These are phyloP conservation scores for Lycaon pictus DNA, from an alignment of 2,113 vertebrate genomes.

Conservation along the genomic window DNA sequence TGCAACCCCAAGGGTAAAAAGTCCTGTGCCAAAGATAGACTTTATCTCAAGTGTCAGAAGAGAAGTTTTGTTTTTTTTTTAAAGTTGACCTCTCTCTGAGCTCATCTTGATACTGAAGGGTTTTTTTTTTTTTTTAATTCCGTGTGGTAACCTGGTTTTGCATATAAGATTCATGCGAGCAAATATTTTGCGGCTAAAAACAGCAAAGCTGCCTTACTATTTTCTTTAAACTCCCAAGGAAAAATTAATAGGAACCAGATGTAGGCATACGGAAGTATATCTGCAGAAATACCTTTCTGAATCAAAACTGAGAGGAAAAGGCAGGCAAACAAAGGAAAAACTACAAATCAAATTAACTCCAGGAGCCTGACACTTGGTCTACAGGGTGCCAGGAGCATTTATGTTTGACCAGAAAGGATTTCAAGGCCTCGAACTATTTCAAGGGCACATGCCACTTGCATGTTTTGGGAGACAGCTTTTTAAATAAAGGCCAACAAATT, in stretches of 20 bases:
- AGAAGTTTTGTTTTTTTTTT: neutral
- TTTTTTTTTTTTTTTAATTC: neutral
- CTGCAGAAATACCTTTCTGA: neutral
- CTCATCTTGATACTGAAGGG: neutral
- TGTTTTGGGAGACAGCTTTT: neutral
- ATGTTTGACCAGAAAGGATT: conserved; percentile 1
- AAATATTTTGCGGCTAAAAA: neutral
- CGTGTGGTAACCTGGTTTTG: neutral
- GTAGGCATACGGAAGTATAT: neutral
- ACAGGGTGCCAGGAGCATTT: neutral
- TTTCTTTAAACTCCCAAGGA: neutral
- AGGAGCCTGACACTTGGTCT: neutral
- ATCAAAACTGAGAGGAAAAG: conserved; percentile 13
- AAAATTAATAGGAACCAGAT: conserved; percentile 13
- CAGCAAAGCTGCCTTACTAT: neutral
- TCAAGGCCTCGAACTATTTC: neutral
- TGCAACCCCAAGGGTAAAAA: neutral
- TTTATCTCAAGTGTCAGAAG: neutral
- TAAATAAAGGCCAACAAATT: neutral
- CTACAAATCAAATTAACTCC: neutral
- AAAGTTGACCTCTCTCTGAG: neutral
- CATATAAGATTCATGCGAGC: neutral
- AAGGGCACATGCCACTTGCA: neutral
- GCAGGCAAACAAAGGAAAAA: neutral
- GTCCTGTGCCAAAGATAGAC: neutral